Conservation (phyloP, 2,888 invertebrate genomes). For the Drosophila ezoana region DNA sequence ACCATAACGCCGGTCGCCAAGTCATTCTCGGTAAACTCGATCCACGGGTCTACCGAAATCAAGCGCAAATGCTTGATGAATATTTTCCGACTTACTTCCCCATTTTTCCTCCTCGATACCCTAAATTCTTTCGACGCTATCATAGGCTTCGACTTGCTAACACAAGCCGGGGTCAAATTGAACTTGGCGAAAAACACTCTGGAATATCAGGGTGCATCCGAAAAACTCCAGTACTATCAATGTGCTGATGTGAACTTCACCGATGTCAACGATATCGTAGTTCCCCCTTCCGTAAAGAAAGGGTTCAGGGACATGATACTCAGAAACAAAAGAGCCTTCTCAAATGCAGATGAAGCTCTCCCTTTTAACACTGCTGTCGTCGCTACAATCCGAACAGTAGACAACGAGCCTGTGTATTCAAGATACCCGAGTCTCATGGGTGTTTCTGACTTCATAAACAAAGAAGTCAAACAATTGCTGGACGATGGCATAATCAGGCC, state of each 20-base stretch:
- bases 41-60: constrained; percentile 25
- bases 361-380: too few species aligned
- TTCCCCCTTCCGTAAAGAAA: constrained; percentile 5
- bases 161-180: background rate
- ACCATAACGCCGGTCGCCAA: constrained; percentile 14
- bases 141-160: too few species aligned
- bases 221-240: too few species aligned
- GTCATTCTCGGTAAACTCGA: constrained; percentile 24
- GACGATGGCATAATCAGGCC: constrained; percentile 14
- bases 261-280: constrained; percentile 13
- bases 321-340: constrained; percentile 8
- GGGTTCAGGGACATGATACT: constrained; percentile 1
- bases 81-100: too few species aligned
- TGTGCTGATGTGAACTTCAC: constrained; percentile 20
- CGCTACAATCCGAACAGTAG: too few species aligned
- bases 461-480: constrained; percentile 17
- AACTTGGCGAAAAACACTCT: background rate
- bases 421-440: too few species aligned
- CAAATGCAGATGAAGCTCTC: too few species aligned
- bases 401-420: too few species aligned
- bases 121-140: background rate
- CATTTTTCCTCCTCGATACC: constrained; percentile 9
- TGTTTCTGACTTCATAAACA: constrained; percentile 27
- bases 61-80: constrained; percentile 20
- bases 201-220: too few species aligned